Base-by-base conservation (phyloP, 2,113 vertebrate species). In the Arizona elegans region DNA sequence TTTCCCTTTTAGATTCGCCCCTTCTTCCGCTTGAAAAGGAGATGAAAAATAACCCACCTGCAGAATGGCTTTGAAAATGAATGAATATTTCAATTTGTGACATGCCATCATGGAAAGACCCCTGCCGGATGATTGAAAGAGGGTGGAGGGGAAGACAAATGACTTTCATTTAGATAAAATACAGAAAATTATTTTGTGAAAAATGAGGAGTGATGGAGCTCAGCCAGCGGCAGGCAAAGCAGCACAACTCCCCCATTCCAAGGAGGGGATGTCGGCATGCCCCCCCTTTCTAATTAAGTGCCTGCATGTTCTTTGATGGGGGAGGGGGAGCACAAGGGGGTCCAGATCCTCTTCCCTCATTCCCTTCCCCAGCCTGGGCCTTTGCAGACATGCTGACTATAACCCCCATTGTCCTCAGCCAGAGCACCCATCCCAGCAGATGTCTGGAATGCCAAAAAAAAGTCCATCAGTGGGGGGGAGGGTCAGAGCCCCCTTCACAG, bases 111-210 rank as follows among this genome's bases (percentile, higher is more conserved):
- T 93, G 94, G 96, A 95, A 95, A 95, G 95, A 95, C 94, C 94
- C 96, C 91, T 43, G 8, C 94, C 86, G 59, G 95, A 96, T 96
- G 97, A 97, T 97, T 96, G 97, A 97, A 97, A 96, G 15, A 54
- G 96, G 95, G 95, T 85, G 94, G 95, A 55, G 88, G 21, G 70
- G 15, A 97, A 96, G 97, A 97, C 97, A 97, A 97, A 97, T 97
- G 97, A 97, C 94, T 97, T 98, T 97, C 97, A 97, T 97, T 98
- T 97, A 97, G 97, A 97, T 96, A 98, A 97, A 97, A 97, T 97
- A 97, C 96, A 95, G 97, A 96, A 97, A 97, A 98, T 98, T 97
- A 97, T 98, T 97, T 96, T 95, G 97, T 94, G 96, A 97, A 97
- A 96, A 97, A 97, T 97, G 97, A 97, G 97, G 96, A 97, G 95